Percentiles rank a stretch among this genome's conserved stretches.
Evolutionary conservation across 1,140 invertebrate genomes (phyloP).

Genomic region (Caerostris darwini): DNA sequence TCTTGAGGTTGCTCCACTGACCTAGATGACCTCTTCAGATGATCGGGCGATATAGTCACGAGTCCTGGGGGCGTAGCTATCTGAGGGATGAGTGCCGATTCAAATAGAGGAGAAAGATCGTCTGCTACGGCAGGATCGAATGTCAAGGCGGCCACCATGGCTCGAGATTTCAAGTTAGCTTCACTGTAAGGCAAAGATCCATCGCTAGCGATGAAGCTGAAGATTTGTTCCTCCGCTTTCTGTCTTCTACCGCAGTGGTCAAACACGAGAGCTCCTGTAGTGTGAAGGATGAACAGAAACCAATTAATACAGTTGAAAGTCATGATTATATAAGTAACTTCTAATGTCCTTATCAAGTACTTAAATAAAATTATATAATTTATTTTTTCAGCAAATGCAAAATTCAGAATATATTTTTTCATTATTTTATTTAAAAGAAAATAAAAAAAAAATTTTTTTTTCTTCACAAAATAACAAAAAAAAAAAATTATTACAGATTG

Average conservation of each 20-base stretch:
- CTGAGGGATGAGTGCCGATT: conserved; percentile 71
- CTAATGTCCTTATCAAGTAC: no score
- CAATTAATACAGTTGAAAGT: no score
- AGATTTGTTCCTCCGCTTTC: conserved; percentile 80
- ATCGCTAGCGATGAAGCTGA: conserved; percentile 81
- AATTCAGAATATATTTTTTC: no score
- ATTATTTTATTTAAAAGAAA: no score
- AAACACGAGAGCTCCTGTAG: conserved; percentile 79
- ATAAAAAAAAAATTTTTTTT: no score
- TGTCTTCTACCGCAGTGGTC: conserved; percentile 79
- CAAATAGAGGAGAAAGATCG: conserved; percentile 61
- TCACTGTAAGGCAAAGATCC: conserved; percentile 60
- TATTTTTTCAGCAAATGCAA: no score
- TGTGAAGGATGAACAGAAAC: neutral
- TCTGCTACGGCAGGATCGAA: conserved; percentile 66
- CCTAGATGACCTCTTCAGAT: conserved; percentile 3
- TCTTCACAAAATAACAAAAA: no score
- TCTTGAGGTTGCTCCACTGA: neutral
- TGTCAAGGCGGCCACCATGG: conserved; percentile 73
- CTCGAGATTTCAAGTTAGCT: conserved; percentile 52
- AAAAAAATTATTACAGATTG: no score
- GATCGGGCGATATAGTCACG: neutral
- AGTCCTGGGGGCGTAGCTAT: conserved; percentile 47
- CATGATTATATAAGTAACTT: no score
- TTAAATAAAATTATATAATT: no score